Base-by-base conservation (phyloP, 35 echinoderm and acorn worm genomes). In the Lytechinus pictus region DNA sequence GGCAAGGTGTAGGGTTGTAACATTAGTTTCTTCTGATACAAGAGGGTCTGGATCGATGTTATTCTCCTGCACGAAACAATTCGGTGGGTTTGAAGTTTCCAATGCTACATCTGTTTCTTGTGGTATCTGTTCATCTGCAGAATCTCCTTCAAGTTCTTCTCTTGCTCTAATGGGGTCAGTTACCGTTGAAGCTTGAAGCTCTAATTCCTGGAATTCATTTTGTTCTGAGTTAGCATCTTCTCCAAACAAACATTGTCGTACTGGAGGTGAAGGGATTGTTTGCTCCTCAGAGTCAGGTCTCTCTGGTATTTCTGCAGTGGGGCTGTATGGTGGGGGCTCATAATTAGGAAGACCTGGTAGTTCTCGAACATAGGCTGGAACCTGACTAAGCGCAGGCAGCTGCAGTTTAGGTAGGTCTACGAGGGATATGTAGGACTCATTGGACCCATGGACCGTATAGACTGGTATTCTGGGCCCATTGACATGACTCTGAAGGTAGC, bases 391-490 rank as follows among this genome's bases (percentile, higher is more conserved):
- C 21, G 97, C 96, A 1, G 98, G 97, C 86, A 99, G 94, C 53
- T 97, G 98, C 27, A 99, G 94, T 6, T 95, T 95, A 28, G 98
- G 98, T 3, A 99, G 98, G 66, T 99, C 98, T 27, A 96, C 97
- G 89, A 99, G 89, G 10, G 98, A 95, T 66, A 99, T 97, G 94
- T 97, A 99, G 51, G 97, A 97, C 58, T 99, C 97, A 79, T 99
- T 97, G 27, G 96, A 93, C 13, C 97, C 98, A 33, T 96, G 98
- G 16, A 99, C 54, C 16, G 95, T 97, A n/a, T 99, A 99, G 54
- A 99, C 97, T 21, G 98, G 98, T 54, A 99, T 97, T 9, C 97
- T 95, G 6, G 97, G 97, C 27, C 98, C 98, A 97, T 99, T 94
- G 21, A 97, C 92, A 52, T 97, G 98, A 71, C 95, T 96, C 86